Base-by-base conservation (phyloP, 2,113 vertebrate species). In the Plotosus lineatus region DNA sequence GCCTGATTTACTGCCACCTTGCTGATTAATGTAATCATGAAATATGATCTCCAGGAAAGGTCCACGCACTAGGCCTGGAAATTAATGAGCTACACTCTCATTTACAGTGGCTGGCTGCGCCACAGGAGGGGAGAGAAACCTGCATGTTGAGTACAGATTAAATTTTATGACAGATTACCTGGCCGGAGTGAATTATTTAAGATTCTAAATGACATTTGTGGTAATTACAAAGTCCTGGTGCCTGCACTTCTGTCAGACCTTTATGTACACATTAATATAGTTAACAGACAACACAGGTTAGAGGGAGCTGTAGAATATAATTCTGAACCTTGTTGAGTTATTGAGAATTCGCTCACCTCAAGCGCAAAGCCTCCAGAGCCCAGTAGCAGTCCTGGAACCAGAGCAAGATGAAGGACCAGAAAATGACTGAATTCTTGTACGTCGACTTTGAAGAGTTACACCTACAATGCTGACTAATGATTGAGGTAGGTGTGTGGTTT, bases 11-110 rank as follows among this genome's bases (percentile, higher is more conserved):
- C 56, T 44, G 63, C 48, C 31, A 26, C 5, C 72, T 44, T 38
- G 38, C 82, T 84, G 80, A 87, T 86, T 82, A 81, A 85, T 82
- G 73, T 75, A 81, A 83, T 83, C 71, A 84, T 84, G 78, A 86
- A 88, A 84, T 85, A 83, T 86, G 66, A 87, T 66, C 60, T 82
- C 71, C 77, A 58, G 78, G 78, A 80, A 78, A 56, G 74, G 71
- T 8, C 58, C n/a, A 76, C 10, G 72, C 73, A 69, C 80, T 77
- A 83, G 42, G 74, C 66, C 42, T n/a, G 28, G 65, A 77, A 87
- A 80, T 84, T 75, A 84, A 87, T 82, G 82, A 82, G 77, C 73
- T 85, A 74, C 79, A 84, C 77, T 60, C 42, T 78, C 66, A 81
- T 84, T 80, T 79, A 58, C 48, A 68, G 42, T 33, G 73, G 60